These are phyloP conservation scores for Erpornis zantholeuca DNA, from an alignment of 2,113 vertebrate species.

Conservation along the genomic window DNA sequence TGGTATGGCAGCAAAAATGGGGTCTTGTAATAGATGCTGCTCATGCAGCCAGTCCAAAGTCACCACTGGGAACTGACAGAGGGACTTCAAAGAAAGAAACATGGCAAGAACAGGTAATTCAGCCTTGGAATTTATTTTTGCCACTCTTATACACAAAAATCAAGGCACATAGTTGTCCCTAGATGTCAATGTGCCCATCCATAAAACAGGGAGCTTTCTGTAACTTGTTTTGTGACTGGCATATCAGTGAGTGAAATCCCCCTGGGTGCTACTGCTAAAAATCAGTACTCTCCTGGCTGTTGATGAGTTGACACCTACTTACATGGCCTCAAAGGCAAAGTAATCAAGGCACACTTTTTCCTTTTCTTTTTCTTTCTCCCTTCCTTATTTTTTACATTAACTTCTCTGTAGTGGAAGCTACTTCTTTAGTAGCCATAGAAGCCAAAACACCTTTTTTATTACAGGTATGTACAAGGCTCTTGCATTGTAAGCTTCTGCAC, in stretches of 20 bases:
- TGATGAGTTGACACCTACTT: not conserved
- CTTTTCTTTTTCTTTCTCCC: not conserved
- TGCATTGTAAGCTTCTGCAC: not conserved
- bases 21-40: not conserved
- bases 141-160: not conserved
- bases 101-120: not conserved
- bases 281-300: not conserved
- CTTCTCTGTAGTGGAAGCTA: not conserved
- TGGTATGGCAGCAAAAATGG: not conserved
- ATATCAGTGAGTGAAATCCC: not conserved
- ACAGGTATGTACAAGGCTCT: not conserved
- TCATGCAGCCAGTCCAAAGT: not conserved
- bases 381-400: not conserved
- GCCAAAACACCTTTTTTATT: not conserved
- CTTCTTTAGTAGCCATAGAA: not conserved
- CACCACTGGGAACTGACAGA: not conserved
- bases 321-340: not conserved
- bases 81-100: not conserved
- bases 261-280: not conserved
- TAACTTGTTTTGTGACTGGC: not conserved
- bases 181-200: not conserved
- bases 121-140: not conserved
- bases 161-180: not conserved
- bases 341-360: not conserved
- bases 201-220: not conserved